These are phyloP conservation scores for Bilobella aurantiaca DNA, from an alignment of 1,140 invertebrate species.

Conservation along the genomic window DNA sequence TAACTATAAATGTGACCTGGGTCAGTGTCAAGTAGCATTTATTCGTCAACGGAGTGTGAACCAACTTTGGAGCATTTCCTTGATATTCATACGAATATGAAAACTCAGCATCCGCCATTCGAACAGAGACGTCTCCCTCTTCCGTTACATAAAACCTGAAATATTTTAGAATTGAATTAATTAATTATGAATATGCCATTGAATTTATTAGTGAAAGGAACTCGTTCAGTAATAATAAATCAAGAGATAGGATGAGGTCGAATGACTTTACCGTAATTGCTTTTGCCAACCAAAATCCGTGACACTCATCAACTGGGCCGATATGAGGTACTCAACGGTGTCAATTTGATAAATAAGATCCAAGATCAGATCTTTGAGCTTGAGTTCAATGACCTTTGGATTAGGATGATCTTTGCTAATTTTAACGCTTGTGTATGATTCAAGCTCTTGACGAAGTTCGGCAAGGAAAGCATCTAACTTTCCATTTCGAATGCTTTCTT, in stretches of 20 bases:
- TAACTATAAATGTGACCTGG: slow-evolving; percentile 49
- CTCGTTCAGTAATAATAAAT: no score
- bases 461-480: slow-evolving; percentile 48
- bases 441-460: slow-evolving; percentile 49
- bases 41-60: slow-evolving; percentile 85
- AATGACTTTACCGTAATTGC: slow-evolving; percentile 63
- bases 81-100: slow-evolving; percentile 96
- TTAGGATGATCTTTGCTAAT: slow-evolving; percentile 28
- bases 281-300: slow-evolving; percentile 88
- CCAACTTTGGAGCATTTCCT: slow-evolving; percentile 79
- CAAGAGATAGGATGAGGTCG: not conserved
- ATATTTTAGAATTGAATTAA: no score
- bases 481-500: slow-evolving; percentile 62
- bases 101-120: slow-evolving; percentile 80
- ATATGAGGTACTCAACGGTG: slow-evolving; percentile 66
- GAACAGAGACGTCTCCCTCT: slow-evolving; percentile 39
- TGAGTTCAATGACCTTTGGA: slow-evolving; percentile 49
- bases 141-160: slow-evolving; percentile 45
- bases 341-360: slow-evolving; percentile 85
- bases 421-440: slow-evolving; percentile 49
- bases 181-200: no score
- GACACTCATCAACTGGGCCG: slow-evolving; percentile 51
- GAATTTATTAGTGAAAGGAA: no score
- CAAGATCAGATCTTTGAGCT: slow-evolving; percentile 69
- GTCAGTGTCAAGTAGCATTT: slow-evolving; percentile 91